Conservation (phyloP, 2,888 invertebrate genomes). For the Trilocha varians region DNA sequence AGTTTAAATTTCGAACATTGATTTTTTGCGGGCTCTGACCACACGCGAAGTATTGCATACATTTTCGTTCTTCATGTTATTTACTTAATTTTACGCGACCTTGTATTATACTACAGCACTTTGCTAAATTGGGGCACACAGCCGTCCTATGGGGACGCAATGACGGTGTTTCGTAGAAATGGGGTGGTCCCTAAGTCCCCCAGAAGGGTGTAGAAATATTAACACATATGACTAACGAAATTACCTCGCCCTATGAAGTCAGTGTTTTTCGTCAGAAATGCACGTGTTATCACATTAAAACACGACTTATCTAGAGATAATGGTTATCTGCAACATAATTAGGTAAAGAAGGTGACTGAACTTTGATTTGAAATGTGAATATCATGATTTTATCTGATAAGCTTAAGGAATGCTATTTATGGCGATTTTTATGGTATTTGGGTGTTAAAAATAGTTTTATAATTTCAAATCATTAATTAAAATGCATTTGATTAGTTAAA, state of each 20-base stretch:
- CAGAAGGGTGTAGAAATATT: constrained; percentile 25
- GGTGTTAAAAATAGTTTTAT: no score
- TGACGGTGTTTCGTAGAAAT: constrained; percentile 33
- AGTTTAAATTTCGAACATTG: constrained; percentile 16
- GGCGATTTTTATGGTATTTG: no score
- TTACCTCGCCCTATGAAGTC: constrained; percentile 2
- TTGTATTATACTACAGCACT: constrained; percentile 23
- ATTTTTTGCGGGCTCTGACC: constrained; percentile 20
- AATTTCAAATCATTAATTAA: no score
- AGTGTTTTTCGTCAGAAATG: neutral
- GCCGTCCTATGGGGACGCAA: constrained; percentile 18
- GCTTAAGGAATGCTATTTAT: no score
- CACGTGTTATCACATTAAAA: neutral
- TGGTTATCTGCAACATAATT: neutral
- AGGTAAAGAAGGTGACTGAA: neutral
- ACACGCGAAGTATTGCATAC: constrained; percentile 19
- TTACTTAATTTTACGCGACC: constrained; percentile 22
- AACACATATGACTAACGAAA: constrained; percentile 27
- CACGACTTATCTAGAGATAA: neutral
- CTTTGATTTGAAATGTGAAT: neutral
- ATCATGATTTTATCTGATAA: no score
- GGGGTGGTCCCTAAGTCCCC: constrained; percentile 38
- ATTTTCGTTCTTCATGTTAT: constrained; percentile 12
- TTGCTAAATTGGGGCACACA: constrained; percentile 28
- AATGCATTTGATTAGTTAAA: no score